A percentile compares a stretch with the other conserved stretches of the same genome.
These are phyloP conservation scores for Brachylomia viminalis DNA, from an alignment of 2,888 invertebrate genomes.

Conservation along the genomic window DNA sequence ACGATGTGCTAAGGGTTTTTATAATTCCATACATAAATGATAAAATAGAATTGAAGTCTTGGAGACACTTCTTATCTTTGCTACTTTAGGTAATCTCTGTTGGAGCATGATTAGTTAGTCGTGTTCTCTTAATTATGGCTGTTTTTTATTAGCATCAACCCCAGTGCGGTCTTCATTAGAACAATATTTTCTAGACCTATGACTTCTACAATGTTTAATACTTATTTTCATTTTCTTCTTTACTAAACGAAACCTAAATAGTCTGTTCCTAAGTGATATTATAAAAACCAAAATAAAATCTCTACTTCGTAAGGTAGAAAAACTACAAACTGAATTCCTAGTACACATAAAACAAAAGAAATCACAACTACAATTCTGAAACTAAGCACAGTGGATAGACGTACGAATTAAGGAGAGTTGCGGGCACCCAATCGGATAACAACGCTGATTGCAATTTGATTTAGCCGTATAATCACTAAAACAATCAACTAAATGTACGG, in stretches of 20 bases:
- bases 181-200: neutral
- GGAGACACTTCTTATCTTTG: neutral
- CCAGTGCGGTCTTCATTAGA: neutral
- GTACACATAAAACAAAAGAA: constrained; percentile 36
- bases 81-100: neutral
- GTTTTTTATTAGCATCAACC: neutral
- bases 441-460: constrained; percentile 72
- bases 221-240: neutral
- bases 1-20: neutral
- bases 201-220: neutral
- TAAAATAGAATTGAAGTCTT: neutral
- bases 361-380: constrained; percentile 24
- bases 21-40: neutral
- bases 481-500: constrained; percentile 69
- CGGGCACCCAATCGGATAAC: constrained; percentile 65
- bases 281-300: constrained; percentile 6
- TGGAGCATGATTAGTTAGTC: too few species aligned
- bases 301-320: neutral
- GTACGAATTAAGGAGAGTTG: constrained; percentile 60
- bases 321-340: constrained; percentile 15
- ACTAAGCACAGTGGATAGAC: constrained; percentile 43
- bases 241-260: neutral
- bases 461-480: constrained; percentile 70
- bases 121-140: neutral
- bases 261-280: neutral